Evolutionary conservation across 2,888 invertebrate genomes (phyloP).

Genomic region (Ichneumon xanthorius): DNA sequence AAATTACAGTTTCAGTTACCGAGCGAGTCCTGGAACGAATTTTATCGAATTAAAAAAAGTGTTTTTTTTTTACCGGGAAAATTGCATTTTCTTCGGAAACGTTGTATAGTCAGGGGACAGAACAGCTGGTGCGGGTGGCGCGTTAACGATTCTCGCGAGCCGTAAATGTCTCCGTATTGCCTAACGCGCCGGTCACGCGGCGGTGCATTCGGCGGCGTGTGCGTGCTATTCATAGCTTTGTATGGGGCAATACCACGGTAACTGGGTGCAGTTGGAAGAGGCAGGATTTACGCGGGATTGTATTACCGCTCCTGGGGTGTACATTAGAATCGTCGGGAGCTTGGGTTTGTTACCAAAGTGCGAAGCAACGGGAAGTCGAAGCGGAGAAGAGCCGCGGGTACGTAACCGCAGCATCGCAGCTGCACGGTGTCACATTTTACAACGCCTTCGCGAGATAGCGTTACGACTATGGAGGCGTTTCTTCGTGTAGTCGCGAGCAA

Average conservation of each 20-base stretch:
- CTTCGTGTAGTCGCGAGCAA: background rate
- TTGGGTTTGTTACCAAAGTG: slow-evolving; percentile 25
- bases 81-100: too few species aligned
- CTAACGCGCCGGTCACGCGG: slow-evolving; percentile 8
- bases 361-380: slow-evolving; percentile 36
- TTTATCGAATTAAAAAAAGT: too few species aligned
- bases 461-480: slow-evolving; percentile 54
- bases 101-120: background rate
- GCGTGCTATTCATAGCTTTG: background rate
- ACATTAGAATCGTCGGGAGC: slow-evolving; percentile 48
- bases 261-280: slow-evolving; percentile 66
- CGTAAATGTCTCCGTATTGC: slow-evolving; percentile 41
- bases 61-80: too few species aligned
- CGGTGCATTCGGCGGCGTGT: background rate
- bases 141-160: slow-evolving; percentile 26
- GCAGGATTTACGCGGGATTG: slow-evolving; percentile 79
- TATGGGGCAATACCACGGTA: slow-evolving; percentile 61
- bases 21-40: too few species aligned
- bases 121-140: background rate
- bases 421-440: slow-evolving; percentile 79
- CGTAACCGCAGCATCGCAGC: slow-evolving; percentile 68
- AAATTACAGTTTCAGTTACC: too few species aligned
- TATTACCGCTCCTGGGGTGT: slow-evolving; percentile 71
- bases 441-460: slow-evolving; percentile 69
- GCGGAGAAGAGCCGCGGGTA: background rate